These are phyloP conservation scores for Mallotus villosus DNA, from an alignment of 2,797 vertebrate species.

Conservation along the genomic window DNA sequence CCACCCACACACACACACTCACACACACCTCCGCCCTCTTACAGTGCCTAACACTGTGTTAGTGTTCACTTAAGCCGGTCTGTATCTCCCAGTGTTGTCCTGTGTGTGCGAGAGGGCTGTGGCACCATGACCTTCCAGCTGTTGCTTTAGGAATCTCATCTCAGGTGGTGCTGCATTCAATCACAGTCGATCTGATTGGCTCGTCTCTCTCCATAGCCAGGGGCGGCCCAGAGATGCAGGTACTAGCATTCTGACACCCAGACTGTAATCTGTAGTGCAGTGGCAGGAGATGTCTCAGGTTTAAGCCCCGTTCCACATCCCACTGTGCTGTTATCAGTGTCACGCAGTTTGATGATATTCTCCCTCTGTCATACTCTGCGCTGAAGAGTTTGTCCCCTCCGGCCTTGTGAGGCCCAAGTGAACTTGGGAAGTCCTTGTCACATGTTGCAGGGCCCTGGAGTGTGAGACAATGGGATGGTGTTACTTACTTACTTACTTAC, in stretches of 20 bases:
- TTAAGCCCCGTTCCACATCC: neutral
- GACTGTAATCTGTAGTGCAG: neutral
- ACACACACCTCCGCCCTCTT: too few relatives aligned
- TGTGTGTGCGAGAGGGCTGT: neutral
- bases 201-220: neutral
- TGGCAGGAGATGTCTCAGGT: neutral
- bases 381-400: neutral
- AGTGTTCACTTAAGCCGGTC: neutral
- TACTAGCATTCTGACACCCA: too few relatives aligned
- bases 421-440: neutral
- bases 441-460: neutral
- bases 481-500: too few relatives aligned
- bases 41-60: too few relatives aligned
- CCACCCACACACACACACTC: neutral
- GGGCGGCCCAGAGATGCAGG: too few relatives aligned
- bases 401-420: neutral
- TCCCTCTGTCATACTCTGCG: neutral
- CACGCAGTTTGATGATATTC: neutral
- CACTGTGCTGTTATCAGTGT: neutral
- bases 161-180: neutral
- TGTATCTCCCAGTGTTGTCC: neutral
- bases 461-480: neutral
- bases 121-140: neutral
- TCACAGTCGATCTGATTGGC: neutral
- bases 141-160: neutral